These are phyloP conservation scores for Alsophila aescularia DNA, from an alignment of 2,888 invertebrate genomes.

Conservation along the genomic window DNA sequence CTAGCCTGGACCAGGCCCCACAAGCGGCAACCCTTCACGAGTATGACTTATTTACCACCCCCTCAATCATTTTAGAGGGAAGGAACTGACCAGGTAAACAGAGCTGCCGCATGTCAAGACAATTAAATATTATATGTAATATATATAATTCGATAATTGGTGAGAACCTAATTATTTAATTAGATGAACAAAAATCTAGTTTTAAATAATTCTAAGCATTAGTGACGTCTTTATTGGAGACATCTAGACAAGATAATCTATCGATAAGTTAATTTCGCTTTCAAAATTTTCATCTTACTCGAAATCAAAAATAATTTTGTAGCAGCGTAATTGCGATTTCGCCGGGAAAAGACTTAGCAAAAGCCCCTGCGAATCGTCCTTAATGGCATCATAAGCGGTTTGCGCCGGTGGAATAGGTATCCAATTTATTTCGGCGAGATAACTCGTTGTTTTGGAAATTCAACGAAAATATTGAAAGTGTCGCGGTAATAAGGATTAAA, in stretches of 20 bases:
- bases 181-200: no score
- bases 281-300: not conserved
- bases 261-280: conserved; percentile 6
- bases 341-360: conserved; percentile 49
- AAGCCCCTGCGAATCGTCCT: conserved; percentile 50
- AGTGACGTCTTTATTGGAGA: not conserved
- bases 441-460: conserved; percentile 57
- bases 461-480: conserved; percentile 51
- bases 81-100: no score
- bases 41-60: no score
- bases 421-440: conserved; percentile 63
- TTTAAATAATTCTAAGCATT: no score
- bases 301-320: conserved; percentile 51
- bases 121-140: no score
- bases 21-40: no score
- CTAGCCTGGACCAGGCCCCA: no score
- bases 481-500: conserved; percentile 9
- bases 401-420: conserved; percentile 46
- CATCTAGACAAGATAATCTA: conserved; percentile 2
- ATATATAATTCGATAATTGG: no score
- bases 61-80: no score
- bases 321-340: conserved; percentile 50
- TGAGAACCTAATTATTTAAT: no score
- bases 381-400: conserved; percentile 63
- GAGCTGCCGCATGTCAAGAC: no score